A percentile compares a stretch with the other conserved stretches of the same genome.
phyloP scores from a whole-genome alignment of 2,888 invertebrate species.

The Hypomecis atomaria region DNA sequence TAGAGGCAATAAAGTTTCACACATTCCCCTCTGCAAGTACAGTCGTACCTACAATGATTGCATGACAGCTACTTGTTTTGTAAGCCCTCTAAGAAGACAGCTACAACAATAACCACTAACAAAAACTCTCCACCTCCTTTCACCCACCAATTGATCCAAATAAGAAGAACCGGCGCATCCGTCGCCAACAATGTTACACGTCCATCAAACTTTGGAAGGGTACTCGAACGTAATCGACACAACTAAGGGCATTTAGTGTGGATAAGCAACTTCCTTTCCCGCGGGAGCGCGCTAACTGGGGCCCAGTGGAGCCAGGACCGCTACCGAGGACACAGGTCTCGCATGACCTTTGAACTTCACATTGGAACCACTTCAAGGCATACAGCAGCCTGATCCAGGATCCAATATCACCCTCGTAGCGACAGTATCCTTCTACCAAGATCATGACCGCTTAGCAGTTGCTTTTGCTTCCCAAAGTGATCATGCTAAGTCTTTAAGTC shows the following conservation, averaged over 20 bases:
- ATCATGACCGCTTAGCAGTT: conserved; percentile 22
- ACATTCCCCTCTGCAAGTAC: not conserved
- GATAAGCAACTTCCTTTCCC: conserved; percentile 80
- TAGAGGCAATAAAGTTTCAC: not conserved
- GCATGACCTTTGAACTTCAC: conserved; percentile 53
- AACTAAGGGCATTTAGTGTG: conserved; percentile 80
- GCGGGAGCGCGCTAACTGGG: conserved; percentile 63
- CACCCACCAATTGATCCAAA: conserved; percentile 36
- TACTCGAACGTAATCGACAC: conserved; percentile 76
- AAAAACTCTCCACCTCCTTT: conserved; percentile 32
- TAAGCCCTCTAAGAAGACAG: conserved; percentile 2
- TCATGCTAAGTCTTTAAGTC: not conserved
- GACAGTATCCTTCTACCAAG: not conserved
- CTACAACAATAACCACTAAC: conserved; percentile 36
- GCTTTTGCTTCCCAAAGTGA: not conserved
- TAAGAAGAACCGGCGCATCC: conserved; percentile 53
- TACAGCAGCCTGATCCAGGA: not conserved
- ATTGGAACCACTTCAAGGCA: conserved; percentile 40
- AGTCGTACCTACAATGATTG: not conserved
- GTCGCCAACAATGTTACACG: conserved; percentile 69
- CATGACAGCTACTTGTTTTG: not conserved
- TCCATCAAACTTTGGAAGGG: conserved; percentile 80
- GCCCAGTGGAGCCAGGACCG: conserved; percentile 51
- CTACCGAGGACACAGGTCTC: conserved; percentile 46
- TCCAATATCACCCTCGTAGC: not conserved